Evolutionary conservation across 1,140 invertebrate species (phyloP), one percentile per base, ranked within the genome.

Genomic region (Potamilus streckersoni): DNA sequence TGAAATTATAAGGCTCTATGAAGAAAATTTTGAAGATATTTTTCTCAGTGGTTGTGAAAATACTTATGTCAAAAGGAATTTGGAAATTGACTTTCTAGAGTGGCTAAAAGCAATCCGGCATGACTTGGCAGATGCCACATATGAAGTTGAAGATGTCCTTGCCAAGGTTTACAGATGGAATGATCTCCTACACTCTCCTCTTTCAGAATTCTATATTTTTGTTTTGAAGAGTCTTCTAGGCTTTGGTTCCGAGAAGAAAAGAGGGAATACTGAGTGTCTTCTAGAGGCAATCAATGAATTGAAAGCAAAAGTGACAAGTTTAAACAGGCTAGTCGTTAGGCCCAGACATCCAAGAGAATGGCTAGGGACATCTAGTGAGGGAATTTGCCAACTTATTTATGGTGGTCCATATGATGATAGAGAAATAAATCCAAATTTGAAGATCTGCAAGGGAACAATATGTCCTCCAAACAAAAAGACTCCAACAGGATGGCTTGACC

Each of bases 371-470:
- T 27, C 59, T 23, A 71, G 69, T 49, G 60, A 77, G 31, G 80
- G 80, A 14, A 78, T 82, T 55, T 74, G 68, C 57, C 65, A 62
- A 20, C 57, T 82, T 11, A 38, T 69, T 59, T 57, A 74, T 12
- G 74, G 78, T 4, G 69, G 49, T 13, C 65, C 74, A 58, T 71
- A 74, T 71, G 65, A 73, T 20, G 76, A 74, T n/a, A 58, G 38
- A 49, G 38, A 49, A 11, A 8, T 49, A 6, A 49, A 49, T 49
- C 38, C 38, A 49, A 11, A 49, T 49, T 49, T 49, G 11, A 49
- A 49, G 38, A 58, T 81, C 5, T 81, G 80, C 60, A 78, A 78
- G 62, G 80, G 82, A 2, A 81, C 80, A 0, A 79, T 83, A n/a
- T 60, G 78, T 58, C 38, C 31, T 5, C 80, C 80, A 69, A 78